A percentile compares a stretch with the other conserved stretches of the same genome.
These are phyloP conservation scores for Hirudinaria manillensis DNA, from an alignment of 2,888 invertebrate species.

Conservation along the genomic window DNA sequence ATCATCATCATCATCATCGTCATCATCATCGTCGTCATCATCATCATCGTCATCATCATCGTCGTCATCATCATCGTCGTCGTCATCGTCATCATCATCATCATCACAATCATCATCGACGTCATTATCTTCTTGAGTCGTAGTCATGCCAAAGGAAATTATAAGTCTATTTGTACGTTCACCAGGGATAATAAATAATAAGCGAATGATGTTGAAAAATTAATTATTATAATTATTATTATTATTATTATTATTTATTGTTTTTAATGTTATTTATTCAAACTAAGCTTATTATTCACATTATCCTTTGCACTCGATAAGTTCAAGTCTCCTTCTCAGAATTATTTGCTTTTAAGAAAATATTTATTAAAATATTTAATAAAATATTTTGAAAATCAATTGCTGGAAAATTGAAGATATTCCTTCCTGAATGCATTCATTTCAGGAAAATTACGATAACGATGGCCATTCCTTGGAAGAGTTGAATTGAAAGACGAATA, in stretches of 20 bases:
- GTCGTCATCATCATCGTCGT: slow-evolving; percentile 62
- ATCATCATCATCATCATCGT: slow-evolving; percentile 29
- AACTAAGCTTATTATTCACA: not conserved
- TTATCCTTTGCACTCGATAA: no score
- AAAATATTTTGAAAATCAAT: no score
- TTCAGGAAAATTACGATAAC: no score
- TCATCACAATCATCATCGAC: slow-evolving; percentile 36
- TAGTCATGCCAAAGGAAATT: slow-evolving; percentile 34
- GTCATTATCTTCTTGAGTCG: not conserved
- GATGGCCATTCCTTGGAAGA: no score
- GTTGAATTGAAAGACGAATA: no score
- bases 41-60: slow-evolving; percentile 88
- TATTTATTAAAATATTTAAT: no score
- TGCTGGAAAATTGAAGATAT: no score
- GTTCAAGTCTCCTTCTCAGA: no score
- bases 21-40: slow-evolving; percentile 50
- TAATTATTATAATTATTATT: no score
- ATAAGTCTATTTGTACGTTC: slow-evolving; percentile 21
- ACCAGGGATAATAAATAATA: not conserved
- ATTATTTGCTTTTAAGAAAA: no score
- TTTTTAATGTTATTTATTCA: not conserved
- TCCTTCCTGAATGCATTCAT: no score
- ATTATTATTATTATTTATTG: no score
- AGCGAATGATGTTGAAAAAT: not conserved
- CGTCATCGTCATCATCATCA: slow-evolving; percentile 11